Percentiles rank a stretch among this genome's conserved stretches.
These are phyloP conservation scores for Heliconius himera DNA, from an alignment of 1,140 invertebrate species.

Conservation along the genomic window DNA sequence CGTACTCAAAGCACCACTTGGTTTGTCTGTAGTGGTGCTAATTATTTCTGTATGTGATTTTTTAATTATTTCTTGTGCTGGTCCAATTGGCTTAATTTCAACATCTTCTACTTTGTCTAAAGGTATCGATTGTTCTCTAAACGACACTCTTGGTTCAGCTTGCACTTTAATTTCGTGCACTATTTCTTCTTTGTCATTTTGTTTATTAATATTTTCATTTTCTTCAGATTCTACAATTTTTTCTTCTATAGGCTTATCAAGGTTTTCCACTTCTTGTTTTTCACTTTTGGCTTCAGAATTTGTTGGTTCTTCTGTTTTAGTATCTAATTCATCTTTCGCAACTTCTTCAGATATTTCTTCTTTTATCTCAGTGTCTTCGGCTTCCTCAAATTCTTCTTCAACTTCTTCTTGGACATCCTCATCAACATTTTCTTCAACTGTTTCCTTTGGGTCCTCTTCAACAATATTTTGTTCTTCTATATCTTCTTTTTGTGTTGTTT, in stretches of 20 bases:
- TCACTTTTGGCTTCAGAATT: slow-evolving; percentile 34
- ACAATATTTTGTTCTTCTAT: slow-evolving; percentile 37
- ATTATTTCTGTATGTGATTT: slow-evolving; percentile 76
- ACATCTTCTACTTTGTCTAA: slow-evolving; percentile 75
- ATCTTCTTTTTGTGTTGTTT: slow-evolving; percentile 31
- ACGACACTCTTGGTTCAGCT: slow-evolving; percentile 52
- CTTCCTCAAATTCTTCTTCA: slow-evolving; percentile 49
- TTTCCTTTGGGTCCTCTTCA: slow-evolving; percentile 29
- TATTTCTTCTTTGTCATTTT: slow-evolving; percentile 35
- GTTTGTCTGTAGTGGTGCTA: slow-evolving; percentile 57
- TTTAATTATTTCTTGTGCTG: slow-evolving; percentile 60
- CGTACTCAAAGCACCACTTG: slow-evolving; percentile 56
- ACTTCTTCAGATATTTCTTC: slow-evolving; percentile 23
- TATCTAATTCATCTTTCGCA: slow-evolving; percentile 30
- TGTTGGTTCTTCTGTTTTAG: slow-evolving; percentile 34
- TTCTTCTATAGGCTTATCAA: slow-evolving; percentile 36
- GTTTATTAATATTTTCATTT: slow-evolving; percentile 40
- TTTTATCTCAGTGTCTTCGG: slow-evolving; percentile 43
- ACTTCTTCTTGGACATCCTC: slow-evolving; percentile 43
- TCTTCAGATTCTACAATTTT: slow-evolving; percentile 24
- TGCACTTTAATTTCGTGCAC: slow-evolving; percentile 28
- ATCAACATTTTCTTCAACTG: slow-evolving; percentile 34
- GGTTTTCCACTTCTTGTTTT: slow-evolving; percentile 30
- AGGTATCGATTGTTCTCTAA: slow-evolving; percentile 68
- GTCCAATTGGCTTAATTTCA: slow-evolving; percentile 74